These are phyloP conservation scores for Drosophila biarmipes DNA, from an alignment of 1,140 invertebrate genomes.

Conservation along the genomic window DNA sequence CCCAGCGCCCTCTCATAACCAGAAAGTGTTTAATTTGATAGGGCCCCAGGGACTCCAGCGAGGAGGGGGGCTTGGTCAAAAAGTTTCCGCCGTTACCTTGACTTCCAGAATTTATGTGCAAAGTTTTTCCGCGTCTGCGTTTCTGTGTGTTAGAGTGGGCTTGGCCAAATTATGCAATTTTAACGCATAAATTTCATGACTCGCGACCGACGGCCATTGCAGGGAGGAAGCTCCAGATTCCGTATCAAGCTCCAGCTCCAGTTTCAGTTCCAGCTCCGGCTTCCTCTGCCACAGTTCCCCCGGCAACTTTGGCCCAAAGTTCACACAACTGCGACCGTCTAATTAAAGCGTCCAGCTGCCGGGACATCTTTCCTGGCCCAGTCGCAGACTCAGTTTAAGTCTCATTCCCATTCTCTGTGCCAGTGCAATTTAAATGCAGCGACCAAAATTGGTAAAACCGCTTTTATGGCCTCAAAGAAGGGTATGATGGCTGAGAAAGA, in stretches of 20 bases:
- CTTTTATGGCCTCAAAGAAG: conserved; percentile 5
- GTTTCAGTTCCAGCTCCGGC: conserved; percentile 8
- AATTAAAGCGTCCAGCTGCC: conserved; percentile 75
- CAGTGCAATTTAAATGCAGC: conserved; percentile 48
- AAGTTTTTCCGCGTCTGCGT: conserved; percentile 52
- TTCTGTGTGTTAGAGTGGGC: conserved; percentile 31
- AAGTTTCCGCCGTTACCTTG: conserved; percentile 76
- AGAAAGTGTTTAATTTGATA: conserved; percentile 76
- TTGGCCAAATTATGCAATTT: conserved; percentile 76
- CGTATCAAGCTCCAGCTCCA: conserved; percentile 4
- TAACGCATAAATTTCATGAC: conserved; percentile 78
- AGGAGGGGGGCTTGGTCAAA: conserved; percentile 44
- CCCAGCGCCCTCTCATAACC: conserved; percentile 35
- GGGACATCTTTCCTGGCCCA: conserved; percentile 50
- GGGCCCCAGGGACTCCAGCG: conserved; percentile 35
- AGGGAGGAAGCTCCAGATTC: conserved; percentile 33
- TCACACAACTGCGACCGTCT: conserved; percentile 64
- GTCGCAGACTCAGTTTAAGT: background rate
- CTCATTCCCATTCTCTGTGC: background rate
- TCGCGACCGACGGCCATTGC: conserved; percentile 46
- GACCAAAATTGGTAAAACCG: conserved; percentile 7
- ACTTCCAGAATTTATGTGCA: conserved; percentile 76
- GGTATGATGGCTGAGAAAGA: background rate
- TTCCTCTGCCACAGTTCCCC: conserved; percentile 19
- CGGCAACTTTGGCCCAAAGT: conserved; percentile 51